phyloP scores from a whole-genome alignment of 2,888 invertebrate genomes.

The Patella ulyssiponensis region DNA sequence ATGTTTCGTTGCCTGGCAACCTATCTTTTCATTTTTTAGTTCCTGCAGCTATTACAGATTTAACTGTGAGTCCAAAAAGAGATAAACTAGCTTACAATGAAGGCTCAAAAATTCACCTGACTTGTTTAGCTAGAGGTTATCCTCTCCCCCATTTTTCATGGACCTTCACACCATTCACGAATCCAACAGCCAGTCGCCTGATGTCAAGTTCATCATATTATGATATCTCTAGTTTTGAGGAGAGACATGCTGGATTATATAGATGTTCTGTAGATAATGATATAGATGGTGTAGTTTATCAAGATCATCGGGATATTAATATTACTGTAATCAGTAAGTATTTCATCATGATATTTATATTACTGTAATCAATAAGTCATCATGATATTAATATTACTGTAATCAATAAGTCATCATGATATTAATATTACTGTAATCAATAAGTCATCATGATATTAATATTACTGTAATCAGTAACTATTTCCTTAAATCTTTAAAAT shows the following conservation, averaged over 20 bases:
- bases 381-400: too few relatives aligned
- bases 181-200: conserved; percentile 26
- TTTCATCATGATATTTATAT: background rate
- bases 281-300: conserved; percentile 36
- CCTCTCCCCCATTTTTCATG: conserved; percentile 45
- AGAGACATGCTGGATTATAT: conserved; percentile 42
- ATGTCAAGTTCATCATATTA: conserved; percentile 25
- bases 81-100: conserved; percentile 30
- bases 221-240: conserved; percentile 28
- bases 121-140: conserved; percentile 49
- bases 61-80: conserved; percentile 35
- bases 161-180: conserved; percentile 41
- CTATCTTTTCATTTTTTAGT: conserved; percentile 38
- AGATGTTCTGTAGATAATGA: conserved; percentile 45
- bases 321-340: conserved; percentile 42
- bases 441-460: too few relatives aligned
- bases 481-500: too few relatives aligned
- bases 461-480: too few relatives aligned
- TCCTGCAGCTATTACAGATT: conserved; percentile 40
- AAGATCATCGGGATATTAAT: conserved; percentile 34
- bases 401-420: too few relatives aligned
- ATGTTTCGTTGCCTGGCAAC: too few relatives aligned
- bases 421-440: too few relatives aligned
- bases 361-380: background rate
- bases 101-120: conserved; percentile 44